These are phyloP conservation scores for Ceratina australensis DNA, from an alignment of 1,140 invertebrate species.

Conservation along the genomic window DNA sequence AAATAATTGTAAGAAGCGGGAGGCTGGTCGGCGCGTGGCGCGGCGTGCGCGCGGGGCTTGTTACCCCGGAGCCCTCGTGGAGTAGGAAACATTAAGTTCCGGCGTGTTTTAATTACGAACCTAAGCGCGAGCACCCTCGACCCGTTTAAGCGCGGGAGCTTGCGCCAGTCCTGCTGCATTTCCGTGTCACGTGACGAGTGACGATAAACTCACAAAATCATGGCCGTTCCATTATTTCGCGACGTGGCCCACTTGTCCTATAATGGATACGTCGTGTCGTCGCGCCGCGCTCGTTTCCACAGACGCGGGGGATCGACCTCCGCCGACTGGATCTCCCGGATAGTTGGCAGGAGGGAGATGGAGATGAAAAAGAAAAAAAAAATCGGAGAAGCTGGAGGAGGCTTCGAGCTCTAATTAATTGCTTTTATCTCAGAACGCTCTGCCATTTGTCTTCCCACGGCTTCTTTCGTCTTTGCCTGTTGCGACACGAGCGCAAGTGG, in stretches of 20 bases:
- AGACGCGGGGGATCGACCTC: constrained; percentile 15
- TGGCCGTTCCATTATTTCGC: constrained; percentile 50
- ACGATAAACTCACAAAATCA: constrained; percentile 57
- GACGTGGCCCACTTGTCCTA: constrained; percentile 38
- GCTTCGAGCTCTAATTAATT: constrained; percentile 44
- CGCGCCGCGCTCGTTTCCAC: constrained; percentile 3
- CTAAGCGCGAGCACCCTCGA: constrained; percentile 55
- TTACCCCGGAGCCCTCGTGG: constrained; percentile 32
- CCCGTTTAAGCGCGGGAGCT: constrained; percentile 48
- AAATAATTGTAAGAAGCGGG: no score
- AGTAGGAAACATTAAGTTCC: constrained; percentile 67
- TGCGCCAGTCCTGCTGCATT: constrained; percentile 46
- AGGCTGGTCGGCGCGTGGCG: no score
- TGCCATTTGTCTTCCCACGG: not conserved
- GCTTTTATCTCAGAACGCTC: constrained; percentile 44
- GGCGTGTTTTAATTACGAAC: constrained; percentile 65
- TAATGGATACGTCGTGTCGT: constrained; percentile 43
- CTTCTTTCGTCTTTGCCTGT: not conserved
- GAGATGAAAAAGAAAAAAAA: not conserved
- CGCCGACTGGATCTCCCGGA: constrained; percentile 3
- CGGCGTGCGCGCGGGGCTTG: not conserved
- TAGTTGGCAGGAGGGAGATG: not conserved
- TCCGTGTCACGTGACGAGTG: constrained; percentile 57
- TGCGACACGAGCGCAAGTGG: not conserved
- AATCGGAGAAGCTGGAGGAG: not conserved